phyloP scores from a whole-genome alignment of 2,888 invertebrate genomes.

The Malthinus flaveolus region DNA sequence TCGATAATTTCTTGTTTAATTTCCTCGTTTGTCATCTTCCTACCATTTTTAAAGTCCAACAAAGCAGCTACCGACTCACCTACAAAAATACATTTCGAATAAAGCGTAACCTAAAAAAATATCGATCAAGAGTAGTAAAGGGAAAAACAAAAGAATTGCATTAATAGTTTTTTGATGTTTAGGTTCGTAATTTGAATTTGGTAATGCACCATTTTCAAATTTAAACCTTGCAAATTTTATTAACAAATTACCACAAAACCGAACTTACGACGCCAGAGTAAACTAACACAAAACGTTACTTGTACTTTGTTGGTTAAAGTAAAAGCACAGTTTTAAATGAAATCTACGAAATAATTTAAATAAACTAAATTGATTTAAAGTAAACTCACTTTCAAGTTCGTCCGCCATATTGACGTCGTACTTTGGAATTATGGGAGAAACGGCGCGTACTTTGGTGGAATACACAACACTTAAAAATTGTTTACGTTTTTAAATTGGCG shows the following conservation, averaged over 20 bases:
- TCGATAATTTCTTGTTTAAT: conserved; percentile 50
- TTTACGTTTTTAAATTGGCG: background rate
- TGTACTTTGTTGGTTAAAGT: background rate
- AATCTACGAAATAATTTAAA: conserved; percentile 7
- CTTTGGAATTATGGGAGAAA: conserved; percentile 45
- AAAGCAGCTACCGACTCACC: conserved; percentile 61
- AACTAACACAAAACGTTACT: conserved; percentile 1
- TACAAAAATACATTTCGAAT: conserved; percentile 40
- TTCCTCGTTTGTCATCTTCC: conserved; percentile 48
- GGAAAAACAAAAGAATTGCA: background rate
- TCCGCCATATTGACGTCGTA: conserved; percentile 77
- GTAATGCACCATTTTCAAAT: conserved; percentile 52
- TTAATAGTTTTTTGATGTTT: conserved; percentile 5
- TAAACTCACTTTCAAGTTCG: conserved; percentile 76
- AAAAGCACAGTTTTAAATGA: background rate
- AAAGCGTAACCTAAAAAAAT: background rate
- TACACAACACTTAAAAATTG: conserved; percentile 33
- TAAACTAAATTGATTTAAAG: conserved; percentile 46
- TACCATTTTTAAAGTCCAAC: conserved; percentile 62
- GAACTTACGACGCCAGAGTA: background rate
- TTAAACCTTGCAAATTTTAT: conserved; percentile 43
- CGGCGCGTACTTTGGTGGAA: conserved; percentile 36
- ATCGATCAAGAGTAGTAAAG: background rate
- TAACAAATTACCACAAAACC: conserved; percentile 13
- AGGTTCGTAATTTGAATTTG: conserved; percentile 49